Percentiles rank a stretch among this genome's conserved stretches.
phyloP scores from a whole-genome alignment of 2,888 invertebrate species.

The Tenthredo mesomela region DNA sequence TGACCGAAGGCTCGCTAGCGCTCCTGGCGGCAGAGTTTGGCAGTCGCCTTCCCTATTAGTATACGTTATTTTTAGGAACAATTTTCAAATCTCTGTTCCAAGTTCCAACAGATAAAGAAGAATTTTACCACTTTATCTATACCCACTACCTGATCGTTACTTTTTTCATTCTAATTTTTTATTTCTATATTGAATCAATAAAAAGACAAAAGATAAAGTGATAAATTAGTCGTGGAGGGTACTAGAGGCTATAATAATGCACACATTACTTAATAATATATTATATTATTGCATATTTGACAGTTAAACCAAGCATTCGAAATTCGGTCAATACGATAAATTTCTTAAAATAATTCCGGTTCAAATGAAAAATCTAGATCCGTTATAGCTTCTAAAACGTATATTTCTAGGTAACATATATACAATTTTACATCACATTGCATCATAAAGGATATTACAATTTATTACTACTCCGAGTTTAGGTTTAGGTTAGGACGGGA shows the following conservation, averaged over 20 bases:
- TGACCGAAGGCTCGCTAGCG: too few relatives aligned
- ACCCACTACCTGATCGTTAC: not conserved
- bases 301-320: not conserved
- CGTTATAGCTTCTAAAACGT: not conserved
- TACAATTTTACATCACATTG: not conserved
- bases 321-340: not conserved
- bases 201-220: not conserved
- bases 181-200: not conserved
- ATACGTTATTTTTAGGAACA: too few relatives aligned
- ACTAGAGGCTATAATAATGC: not conserved
- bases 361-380: not conserved
- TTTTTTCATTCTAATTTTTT: not conserved
- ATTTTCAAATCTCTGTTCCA: not conserved
- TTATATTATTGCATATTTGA: not conserved
- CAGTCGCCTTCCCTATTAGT: too few relatives aligned
- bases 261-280: too few relatives aligned
- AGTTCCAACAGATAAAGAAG: not conserved
- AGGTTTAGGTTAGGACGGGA: slow-evolving; percentile 33
- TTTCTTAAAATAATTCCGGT: not conserved
- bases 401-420: not conserved
- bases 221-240: not conserved
- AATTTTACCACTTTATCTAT: not conserved
- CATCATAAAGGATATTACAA: not conserved
- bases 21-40: too few relatives aligned
- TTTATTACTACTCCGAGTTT: slow-evolving; percentile 5